Evolutionary conservation across 1,140 invertebrate genomes (phyloP).

Genomic region (Zaprionus capensis): DNA sequence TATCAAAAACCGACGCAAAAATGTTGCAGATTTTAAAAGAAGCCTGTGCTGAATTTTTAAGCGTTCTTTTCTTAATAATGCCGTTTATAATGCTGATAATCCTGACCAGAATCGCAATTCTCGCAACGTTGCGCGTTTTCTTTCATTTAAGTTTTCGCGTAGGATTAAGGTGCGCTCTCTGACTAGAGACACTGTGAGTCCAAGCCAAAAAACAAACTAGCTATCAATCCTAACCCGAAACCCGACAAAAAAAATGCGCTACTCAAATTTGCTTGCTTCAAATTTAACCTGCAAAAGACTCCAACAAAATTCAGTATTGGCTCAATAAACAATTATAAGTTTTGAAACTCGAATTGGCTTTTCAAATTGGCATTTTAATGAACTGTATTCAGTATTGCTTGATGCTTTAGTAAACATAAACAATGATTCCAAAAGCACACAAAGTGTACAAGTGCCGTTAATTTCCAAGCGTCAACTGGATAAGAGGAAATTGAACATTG

Average conservation of each 20-base stretch:
- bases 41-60: slow-evolving; percentile 53
- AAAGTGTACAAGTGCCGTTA: slow-evolving; percentile 23
- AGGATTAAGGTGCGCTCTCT: slow-evolving; percentile 81
- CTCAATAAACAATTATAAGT: slow-evolving; percentile 5
- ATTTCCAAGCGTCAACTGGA: slow-evolving; percentile 22
- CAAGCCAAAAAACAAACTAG: slow-evolving; percentile 46
- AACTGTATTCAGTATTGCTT: slow-evolving; percentile 48
- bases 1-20: slow-evolving; percentile 13
- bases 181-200: slow-evolving; percentile 81
- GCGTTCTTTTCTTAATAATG: slow-evolving; percentile 49
- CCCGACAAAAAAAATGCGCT: slow-evolving; percentile 20
- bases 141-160: slow-evolving; percentile 72
- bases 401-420: slow-evolving; percentile 52
- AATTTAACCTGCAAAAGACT: background rate
- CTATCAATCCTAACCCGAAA: slow-evolving; percentile 16
- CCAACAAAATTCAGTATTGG: slow-evolving; percentile 13
- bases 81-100: slow-evolving; percentile 26
- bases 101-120: slow-evolving; percentile 11
- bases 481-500: slow-evolving; percentile 11
- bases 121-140: slow-evolving; percentile 59
- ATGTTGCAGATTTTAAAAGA: slow-evolving; percentile 54
- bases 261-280: slow-evolving; percentile 49
- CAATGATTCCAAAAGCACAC: slow-evolving; percentile 6
- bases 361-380: slow-evolving; percentile 56
- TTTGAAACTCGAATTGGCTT: slow-evolving; percentile 30